Evolutionary conservation across 2,888 invertebrate species (phyloP).

Genomic region (Drosophila suboccidentalis): DNA sequence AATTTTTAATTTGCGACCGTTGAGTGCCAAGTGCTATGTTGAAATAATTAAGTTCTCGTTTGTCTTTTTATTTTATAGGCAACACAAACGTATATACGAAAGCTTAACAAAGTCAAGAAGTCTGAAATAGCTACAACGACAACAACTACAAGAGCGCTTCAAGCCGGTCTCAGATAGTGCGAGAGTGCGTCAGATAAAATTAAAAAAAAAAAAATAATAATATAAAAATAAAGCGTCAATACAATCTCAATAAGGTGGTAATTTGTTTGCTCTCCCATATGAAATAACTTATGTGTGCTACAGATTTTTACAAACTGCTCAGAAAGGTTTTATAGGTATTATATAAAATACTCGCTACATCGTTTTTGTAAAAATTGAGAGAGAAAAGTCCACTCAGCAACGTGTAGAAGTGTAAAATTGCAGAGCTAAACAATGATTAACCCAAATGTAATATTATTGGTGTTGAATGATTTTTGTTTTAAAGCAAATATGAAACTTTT

Average conservation of each 20-base stretch:
- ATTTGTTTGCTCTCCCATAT: slow-evolving; percentile 54
- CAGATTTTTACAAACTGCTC: background rate
- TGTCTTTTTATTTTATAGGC: slow-evolving; percentile 78
- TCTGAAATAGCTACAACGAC: slow-evolving; percentile 46
- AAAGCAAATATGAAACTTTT: no score
- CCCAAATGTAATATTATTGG: no score
- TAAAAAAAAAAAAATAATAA: slow-evolving; percentile 48
- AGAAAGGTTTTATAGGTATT: background rate
- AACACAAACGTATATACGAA: slow-evolving; percentile 73
- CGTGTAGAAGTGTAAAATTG: no score
- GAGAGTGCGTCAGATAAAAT: slow-evolving; percentile 37
- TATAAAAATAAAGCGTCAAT: slow-evolving; percentile 13
- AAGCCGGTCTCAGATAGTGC: slow-evolving; percentile 64
- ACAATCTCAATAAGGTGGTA: slow-evolving; percentile 50
- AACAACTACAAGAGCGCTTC: slow-evolving; percentile 41
- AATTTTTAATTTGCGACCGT: slow-evolving; percentile 51
- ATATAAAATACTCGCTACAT: background rate
- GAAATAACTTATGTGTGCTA: slow-evolving; percentile 26
- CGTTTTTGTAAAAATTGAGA: background rate
- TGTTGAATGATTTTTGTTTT: no score
- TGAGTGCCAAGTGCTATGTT: slow-evolving; percentile 55
- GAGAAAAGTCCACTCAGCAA: no score
- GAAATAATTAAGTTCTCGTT: slow-evolving; percentile 72
- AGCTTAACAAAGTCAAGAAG: slow-evolving; percentile 70
- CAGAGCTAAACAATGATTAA: no score